Base-by-base conservation (phyloP, 2,888 invertebrate genomes). In the Caenorhabditis sp. region DNA sequence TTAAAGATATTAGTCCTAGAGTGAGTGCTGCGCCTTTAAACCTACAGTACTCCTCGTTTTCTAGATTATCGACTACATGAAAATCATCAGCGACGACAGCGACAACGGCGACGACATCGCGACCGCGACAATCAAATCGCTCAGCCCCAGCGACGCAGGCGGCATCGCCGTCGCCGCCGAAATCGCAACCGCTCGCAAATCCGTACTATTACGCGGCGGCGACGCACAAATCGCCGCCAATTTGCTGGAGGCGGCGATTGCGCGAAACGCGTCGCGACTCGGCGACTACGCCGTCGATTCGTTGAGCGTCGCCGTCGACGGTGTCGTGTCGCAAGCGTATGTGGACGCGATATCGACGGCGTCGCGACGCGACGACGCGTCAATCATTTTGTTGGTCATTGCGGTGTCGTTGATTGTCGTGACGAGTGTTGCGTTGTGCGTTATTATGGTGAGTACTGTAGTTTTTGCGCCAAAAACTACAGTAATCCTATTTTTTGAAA, bases 251-350 rank as follows among this genome's bases (percentile, higher is more conserved):
- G 69, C 69, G 4, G 66, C 63, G 0, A 31, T 74, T 14, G 60
- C 74, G 1, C 19, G 62, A 2, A 74, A 74, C 53, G 62, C 62
- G 27, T 69, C 69, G 1, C 58, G 50, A 50, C 23, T 74, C 14
- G 26, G 58, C n/a, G 64, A 66, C 17, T 68, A 74, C 23, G 57
- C 55, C 24, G 58, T 67, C 8, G 74, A 74, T 55, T 12, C 58
- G 8, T 53, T 74, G 17, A 74, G 74, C 37, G 61, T 74, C 21
- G 63, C 69, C 23, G 58, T 73, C 27, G 73, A 73, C 43, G 73
- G 71, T 61, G 59, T 69, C 24, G 60, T 65, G 17, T 73, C 73
- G 6, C 65, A 66, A 60, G 73, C 73, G 0, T 73, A 73, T 60
- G 59, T 72, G n/a, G 72, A 72, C 19, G 67, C 72, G 6, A 65